A percentile compares a stretch with the other conserved stretches of the same genome.
Conservation (phyloP, 2,888 invertebrate species). For the Synergus umbraculus region DNA sequence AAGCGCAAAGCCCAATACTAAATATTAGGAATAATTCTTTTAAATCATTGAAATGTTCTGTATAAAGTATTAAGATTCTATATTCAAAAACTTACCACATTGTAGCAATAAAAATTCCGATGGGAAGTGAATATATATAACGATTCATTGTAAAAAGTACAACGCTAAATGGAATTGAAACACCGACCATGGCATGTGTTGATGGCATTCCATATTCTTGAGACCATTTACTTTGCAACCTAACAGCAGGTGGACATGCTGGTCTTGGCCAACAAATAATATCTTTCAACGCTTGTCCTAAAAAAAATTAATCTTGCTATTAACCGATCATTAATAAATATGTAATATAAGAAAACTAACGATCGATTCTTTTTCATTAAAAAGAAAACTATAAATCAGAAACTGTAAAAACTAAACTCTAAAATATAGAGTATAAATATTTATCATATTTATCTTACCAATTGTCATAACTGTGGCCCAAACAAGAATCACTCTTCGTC, state of each 20-base stretch:
- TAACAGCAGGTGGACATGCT: conserved; percentile 87
- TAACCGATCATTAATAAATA: too few species aligned
- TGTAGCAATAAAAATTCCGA: conserved; percentile 81
- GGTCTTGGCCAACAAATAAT: conserved; percentile 92
- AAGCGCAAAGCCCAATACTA: too few species aligned
- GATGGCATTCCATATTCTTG: conserved; percentile 97
- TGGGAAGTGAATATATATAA: conserved; percentile 84
- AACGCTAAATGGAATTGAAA: conserved; percentile 92
- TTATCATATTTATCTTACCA: conserved; percentile 79
- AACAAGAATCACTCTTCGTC: conserved; percentile 88
- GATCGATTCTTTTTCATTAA: too few species aligned
- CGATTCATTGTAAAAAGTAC: conserved; percentile 88
- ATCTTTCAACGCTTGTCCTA: conserved; percentile 93
- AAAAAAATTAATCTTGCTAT: conserved; percentile 43
- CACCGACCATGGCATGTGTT: conserved; percentile 94
- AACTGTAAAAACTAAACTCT: background rate
- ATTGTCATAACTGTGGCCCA: conserved; percentile 92
- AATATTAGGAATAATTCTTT: too few species aligned
- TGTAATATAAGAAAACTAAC: too few species aligned
- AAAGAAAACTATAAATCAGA: too few species aligned
- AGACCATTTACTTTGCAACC: conserved; percentile 92
- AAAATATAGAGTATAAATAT: too few species aligned
- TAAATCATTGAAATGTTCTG: too few species aligned
- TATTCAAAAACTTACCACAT: conserved; percentile 78
- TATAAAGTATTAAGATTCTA: background rate